Percentiles rank a stretch among this genome's conserved stretches.
Conservation (phyloP, 2,797 vertebrate genomes). For the Hippopotamyrus pictus region DNA sequence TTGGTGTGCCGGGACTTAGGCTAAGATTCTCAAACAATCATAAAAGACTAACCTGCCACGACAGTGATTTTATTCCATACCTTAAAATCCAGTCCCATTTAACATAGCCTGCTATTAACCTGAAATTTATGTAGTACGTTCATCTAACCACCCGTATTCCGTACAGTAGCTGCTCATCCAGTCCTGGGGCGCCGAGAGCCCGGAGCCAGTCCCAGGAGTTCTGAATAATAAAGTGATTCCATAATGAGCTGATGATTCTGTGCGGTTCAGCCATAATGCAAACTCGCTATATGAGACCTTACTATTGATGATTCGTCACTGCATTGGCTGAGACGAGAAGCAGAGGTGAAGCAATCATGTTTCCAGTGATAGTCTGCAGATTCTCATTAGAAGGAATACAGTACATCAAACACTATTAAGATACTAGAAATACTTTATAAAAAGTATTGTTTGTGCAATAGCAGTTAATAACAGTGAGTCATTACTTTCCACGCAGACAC, state of each 20-base stretch:
- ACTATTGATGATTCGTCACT: neutral
- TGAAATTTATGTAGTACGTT: neutral
- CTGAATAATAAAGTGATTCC: slow-evolving; percentile 4
- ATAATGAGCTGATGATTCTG: neutral
- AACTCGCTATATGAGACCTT: neutral
- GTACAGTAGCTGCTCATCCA: neutral
- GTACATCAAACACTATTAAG: neutral
- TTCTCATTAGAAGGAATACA: neutral
- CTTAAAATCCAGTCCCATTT: neutral
- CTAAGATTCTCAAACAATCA: neutral
- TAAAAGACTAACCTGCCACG: neutral
- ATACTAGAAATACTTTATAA: neutral
- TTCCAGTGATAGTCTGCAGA: neutral
- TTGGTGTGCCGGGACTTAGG: neutral
- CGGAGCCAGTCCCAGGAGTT: neutral
- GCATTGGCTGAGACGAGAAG: neutral
- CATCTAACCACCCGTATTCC: neutral
- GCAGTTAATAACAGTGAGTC: neutral
- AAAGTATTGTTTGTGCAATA: neutral
- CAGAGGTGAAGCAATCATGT: neutral
- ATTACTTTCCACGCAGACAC: neutral
- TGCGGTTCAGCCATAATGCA: neutral
- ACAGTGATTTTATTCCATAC: neutral
- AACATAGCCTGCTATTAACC: neutral
- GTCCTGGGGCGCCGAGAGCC: neutral